Conservation (phyloP, 2,888 invertebrate species). For the Limnephilus marmoratus region DNA sequence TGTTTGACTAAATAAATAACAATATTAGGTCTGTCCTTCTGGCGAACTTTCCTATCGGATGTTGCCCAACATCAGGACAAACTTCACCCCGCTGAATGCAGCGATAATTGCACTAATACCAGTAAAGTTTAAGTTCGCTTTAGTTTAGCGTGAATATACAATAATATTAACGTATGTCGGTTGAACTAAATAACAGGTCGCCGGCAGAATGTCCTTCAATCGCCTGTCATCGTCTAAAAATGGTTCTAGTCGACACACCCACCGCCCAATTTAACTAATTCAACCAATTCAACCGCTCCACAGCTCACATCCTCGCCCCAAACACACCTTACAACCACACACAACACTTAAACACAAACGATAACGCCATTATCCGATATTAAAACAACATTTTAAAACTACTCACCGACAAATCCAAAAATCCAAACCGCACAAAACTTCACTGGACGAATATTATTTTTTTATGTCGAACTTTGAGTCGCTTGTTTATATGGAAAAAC, state of each 20-base stretch:
- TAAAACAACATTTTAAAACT: not conserved
- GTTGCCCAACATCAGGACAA: not conserved
- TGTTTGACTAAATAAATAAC: not conserved
- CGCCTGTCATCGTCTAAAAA: conserved; percentile 61
- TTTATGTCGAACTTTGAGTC: conserved; percentile 2
- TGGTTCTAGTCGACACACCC: conserved; percentile 58
- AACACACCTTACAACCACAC: no score
- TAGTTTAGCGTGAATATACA: not conserved
- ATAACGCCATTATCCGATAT: not conserved
- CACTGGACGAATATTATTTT: not conserved
- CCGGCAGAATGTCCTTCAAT: conserved; percentile 46
- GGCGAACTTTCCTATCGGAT: not conserved
- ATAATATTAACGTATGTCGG: not conserved
- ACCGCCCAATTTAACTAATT: conserved; percentile 28
- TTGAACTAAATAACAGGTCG: conserved; percentile 27
- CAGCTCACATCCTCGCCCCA: no score
- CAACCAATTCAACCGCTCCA: not conserved
- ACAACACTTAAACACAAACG: no score
- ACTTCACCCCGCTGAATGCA: not conserved
- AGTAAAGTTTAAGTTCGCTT: not conserved
- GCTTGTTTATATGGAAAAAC: not conserved
- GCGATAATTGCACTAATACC: not conserved
- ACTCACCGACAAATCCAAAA: not conserved
- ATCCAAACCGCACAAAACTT: not conserved
- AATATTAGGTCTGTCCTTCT: not conserved